Base-by-base conservation (phyloP, 2,797 vertebrate species). In the Tapera naevia region DNA sequence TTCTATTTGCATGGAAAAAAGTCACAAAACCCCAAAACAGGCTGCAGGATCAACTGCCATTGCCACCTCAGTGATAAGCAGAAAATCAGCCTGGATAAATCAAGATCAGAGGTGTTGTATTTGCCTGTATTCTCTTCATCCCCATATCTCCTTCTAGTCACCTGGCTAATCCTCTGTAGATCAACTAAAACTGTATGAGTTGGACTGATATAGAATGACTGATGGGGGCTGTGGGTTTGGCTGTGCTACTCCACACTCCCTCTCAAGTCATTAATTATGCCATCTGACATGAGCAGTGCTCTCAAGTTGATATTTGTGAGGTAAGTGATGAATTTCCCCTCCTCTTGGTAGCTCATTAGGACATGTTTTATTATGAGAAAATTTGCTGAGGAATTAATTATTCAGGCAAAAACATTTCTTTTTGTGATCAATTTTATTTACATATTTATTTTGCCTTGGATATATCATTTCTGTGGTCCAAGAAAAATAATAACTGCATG, bases 331-430 rank as follows among this genome's bases (percentile, higher is more conserved):
- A 81, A 89, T 90, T 96, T 96, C 35, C 67, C 91, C 94, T 94
- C 53, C 88, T 97, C 94, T 41, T 54, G 93, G 96, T 94, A 89
- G 95, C 96, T 97, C 97, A 87, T 97, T 97, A 97, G 76, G 88
- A 93, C 86, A 41, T 88, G 69, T 89, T 97, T 96, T 95, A 97
- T 97, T 58, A 89, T 32, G 80, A 53, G 33, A 79, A 96, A 92
- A 87, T 39, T 89, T 94, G 88, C 92, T 73, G 87, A 89, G 70
- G 93, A 97, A 93, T 94, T 97, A 96, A 96, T 97, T 97, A 97
- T 96, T 95, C 79, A 94, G 76, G 76, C 48, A 89, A 95, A 95
- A 89, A 81, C 10, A 80, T 84, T 85, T n/a, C n/a, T n/a, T n/a
- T 86, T 73, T 56, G 66, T 62, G 45, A 88, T 50, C 53, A 82